Evolutionary conservation across 2,113 vertebrate species (phyloP), one percentile per base, ranked within the genome.

Genomic region (Tetrax tetrax): DNA sequence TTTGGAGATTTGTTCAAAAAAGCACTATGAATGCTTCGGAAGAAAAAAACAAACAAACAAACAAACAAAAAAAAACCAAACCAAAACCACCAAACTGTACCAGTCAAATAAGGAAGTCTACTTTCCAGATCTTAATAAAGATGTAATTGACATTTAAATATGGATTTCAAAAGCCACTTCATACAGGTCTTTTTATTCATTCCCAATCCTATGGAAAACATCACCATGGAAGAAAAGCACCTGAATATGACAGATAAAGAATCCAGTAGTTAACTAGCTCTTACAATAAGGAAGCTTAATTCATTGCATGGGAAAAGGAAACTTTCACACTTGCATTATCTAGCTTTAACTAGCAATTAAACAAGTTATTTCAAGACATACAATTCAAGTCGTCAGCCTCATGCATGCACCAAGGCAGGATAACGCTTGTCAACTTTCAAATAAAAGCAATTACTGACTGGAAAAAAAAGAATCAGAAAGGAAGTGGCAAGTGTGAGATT

Each of bases 101-200:
- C 89, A 84, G 91, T 84, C 92, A 94, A 97, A 93, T 21, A 66
- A 93, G 66, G 85, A 96, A 95, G 64, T 75, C 60, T 82, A 50
- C 97, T 97, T 57, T 96, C 95, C 94, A 95, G 95, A 90, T 93
- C 71, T 87, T 81, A 92, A 94, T 54, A 60, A 97, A 97, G 97
- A 96, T 45, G 29, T 75, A 95, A 65, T 57, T 78, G 85, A 87
- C 94, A 86, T 65, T 82, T 83, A 82, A 87, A 85, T 2, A 79
- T 8, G 28, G 77, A 87, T 96, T 95, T 94, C 89, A 96, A 96
- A 88, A 97, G 90, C 63, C 48, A 87, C 70, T 82, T 59, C 76
- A 72, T 10, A 31, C 33, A 41, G 11, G 0, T 10, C 54, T 96
- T 92, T 82, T 92, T 54, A 75, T 83, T 88, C 37, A 75, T 83